phyloP scores from a whole-genome alignment of 2,797 vertebrate genomes.

The Dicrostonyx torquatus region DNA sequence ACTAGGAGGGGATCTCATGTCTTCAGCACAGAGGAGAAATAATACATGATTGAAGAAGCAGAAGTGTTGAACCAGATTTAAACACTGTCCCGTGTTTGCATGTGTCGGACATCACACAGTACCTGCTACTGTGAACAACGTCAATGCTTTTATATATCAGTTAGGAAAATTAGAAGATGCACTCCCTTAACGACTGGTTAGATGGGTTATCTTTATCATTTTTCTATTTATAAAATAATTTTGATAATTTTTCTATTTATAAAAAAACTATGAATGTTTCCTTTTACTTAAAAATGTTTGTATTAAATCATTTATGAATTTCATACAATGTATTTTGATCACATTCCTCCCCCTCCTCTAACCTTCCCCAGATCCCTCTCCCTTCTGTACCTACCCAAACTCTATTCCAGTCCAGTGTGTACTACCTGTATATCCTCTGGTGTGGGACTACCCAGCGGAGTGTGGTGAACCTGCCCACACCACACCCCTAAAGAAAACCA shows the following conservation, averaged over 20 bases:
- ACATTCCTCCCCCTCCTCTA: neutral
- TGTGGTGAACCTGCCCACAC: too few species aligned
- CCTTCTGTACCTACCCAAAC: neutral
- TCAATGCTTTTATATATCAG: neutral
- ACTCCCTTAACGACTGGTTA: neutral
- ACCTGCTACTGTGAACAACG: neutral
- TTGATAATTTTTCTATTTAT: neutral
- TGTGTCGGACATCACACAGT: neutral
- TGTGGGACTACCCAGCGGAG: neutral
- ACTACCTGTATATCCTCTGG: neutral
- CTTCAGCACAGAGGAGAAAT: neutral
- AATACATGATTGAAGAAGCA: neutral
- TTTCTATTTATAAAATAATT: neutral
- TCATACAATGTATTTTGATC: neutral
- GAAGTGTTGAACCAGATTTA: neutral
- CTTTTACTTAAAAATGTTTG: neutral
- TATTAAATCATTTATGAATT: neutral
- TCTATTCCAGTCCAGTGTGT: neutral
- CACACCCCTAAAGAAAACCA: neutral
- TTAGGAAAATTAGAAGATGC: neutral
- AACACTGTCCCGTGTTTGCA: neutral
- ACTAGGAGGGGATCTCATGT: neutral
- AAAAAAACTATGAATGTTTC: neutral
- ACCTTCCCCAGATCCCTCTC: neutral
- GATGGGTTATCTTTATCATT: neutral